A percentile compares a stretch with the other conserved stretches of the same genome.
phyloP scores from a whole-genome alignment of 2,797 vertebrate species.

The Phrynocephalus vlangalii region DNA sequence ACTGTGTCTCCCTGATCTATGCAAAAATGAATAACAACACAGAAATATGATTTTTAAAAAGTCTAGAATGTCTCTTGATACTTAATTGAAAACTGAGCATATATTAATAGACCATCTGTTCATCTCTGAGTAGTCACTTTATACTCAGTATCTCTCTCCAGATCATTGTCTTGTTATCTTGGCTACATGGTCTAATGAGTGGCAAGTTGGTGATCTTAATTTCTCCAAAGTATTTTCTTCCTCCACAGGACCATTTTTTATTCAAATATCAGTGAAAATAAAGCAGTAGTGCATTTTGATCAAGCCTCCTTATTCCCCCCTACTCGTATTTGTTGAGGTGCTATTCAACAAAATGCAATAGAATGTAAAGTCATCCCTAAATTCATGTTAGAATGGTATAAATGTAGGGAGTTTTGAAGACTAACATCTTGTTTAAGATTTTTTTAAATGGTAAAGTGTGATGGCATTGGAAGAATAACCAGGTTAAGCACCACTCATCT shows the following conservation, averaged over 20 bases:
- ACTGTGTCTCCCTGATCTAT: conserved; percentile 24
- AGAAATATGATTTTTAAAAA: neutral
- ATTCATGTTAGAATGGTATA: too few species aligned
- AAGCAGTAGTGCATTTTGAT: neutral
- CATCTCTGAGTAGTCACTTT: neutral
- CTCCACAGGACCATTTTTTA: neutral
- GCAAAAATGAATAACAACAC: neutral
- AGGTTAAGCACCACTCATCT: too few species aligned
- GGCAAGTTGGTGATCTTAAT: neutral
- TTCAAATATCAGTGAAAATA: neutral
- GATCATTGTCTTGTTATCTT: neutral
- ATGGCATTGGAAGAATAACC: too few species aligned
- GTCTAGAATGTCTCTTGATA: neutral
- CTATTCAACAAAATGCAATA: too few species aligned
- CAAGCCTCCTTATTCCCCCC: neutral
- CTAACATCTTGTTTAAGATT: too few species aligned
- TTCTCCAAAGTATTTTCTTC: neutral
- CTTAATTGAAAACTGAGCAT: neutral
- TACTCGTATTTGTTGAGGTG: too few species aligned
- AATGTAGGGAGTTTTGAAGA: too few species aligned
- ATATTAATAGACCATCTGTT: neutral
- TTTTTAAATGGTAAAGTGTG: too few species aligned
- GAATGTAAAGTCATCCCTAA: too few species aligned
- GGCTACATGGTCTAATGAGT: neutral
- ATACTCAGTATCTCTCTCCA: neutral